Base-by-base conservation (phyloP, 2,113 vertebrate genomes). In the Prunella fulvescens region DNA sequence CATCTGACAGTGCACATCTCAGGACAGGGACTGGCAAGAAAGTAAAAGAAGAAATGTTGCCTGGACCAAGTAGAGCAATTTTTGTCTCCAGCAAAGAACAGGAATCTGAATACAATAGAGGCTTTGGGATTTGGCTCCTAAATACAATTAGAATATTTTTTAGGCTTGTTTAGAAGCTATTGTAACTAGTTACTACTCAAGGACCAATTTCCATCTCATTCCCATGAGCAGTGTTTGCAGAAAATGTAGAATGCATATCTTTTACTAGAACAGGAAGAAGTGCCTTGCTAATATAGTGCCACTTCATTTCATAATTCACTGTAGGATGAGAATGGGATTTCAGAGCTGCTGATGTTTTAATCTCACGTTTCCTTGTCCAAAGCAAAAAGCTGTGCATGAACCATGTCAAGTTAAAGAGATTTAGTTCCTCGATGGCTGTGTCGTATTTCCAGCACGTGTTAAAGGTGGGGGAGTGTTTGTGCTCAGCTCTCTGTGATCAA, bases 231-330 rank as follows among this genome's bases (percentile, higher is more conserved):
- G 66, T 40, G 45, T 91, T 97, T 89, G 70, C 74, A 77, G 84
- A 95, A 93, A 95, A 92, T 80, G 74, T 57, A 80, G 73, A 87
- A 88, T 65, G 40, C 39, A 8, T 86, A 57, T 93, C 57, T 89
- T 92, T 92, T 90, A 92, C 90, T 94, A 87, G 66, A 89, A 61
- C 29, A 50, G 57, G 83, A 91, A 91, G 61, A 85, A 95, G 79
- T 73, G 87, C 50, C 53, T 89, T 89, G 78, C 54, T 95, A 95
- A 88, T 96, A 26, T 40, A 92, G 90, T 5, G 14, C 11, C 11
- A 3, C 50, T 91, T 87, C 87, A 94, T 90, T 95, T 95, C 58
- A 61, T 85, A 87, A 90, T 80, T 95, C 84, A 42, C 22, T 77
- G 48, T 70, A 82, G 78, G 71, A 77, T 47, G 23, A 79, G 84